Conservation (phyloP, 1,140 invertebrate species). For the Reticulitermes speratus region DNA sequence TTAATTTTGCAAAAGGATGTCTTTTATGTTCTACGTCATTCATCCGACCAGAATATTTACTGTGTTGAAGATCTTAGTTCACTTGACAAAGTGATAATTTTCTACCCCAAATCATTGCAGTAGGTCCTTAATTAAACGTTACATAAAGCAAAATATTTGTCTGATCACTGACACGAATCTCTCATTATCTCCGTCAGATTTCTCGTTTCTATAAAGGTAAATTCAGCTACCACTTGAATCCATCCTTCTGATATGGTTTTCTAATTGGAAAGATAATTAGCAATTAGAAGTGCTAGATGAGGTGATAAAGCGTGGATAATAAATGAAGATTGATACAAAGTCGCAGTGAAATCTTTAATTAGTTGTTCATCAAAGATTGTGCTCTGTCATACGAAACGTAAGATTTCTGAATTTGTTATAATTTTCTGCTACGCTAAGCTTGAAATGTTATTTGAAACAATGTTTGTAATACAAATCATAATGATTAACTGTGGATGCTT, state of each 20-base stretch:
- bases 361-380: not conserved
- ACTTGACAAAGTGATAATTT: not conserved
- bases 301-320: slow-evolving; percentile 3
- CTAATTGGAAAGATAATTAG: not conserved
- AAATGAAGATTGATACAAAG: slow-evolving; percentile 2
- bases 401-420: too few relatives aligned
- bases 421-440: too few relatives aligned
- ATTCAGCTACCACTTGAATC: not conserved
- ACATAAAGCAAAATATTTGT: not conserved
- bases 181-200: not conserved
- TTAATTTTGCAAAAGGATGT: too few relatives aligned
- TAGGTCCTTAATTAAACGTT: not conserved
- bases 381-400: not conserved
- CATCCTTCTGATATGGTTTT: not conserved
- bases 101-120: not conserved
- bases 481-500: too few relatives aligned
- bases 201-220: not conserved
- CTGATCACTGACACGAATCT: not conserved
- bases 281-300: slow-evolving; percentile 2
- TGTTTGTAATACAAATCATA: too few relatives aligned
- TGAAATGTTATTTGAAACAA: too few relatives aligned
- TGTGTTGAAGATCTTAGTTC: not conserved
- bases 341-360: not conserved
- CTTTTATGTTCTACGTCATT: too few relatives aligned
- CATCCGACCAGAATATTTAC: too few relatives aligned